Conservation (phyloP, 2,888 invertebrate species). For the Apeira syringaria region DNA sequence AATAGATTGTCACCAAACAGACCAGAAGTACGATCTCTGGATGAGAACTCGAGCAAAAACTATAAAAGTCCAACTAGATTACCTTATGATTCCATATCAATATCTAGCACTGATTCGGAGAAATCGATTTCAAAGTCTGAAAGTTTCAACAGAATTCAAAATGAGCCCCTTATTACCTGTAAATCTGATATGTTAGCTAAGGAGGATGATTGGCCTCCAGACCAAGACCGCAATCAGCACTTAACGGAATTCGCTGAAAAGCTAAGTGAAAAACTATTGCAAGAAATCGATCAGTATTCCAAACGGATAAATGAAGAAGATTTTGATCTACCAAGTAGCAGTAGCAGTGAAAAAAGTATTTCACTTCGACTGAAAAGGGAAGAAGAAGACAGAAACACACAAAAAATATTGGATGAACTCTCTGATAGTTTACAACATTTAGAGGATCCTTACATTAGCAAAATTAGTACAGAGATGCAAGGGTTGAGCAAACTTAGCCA, state of each 20-base stretch:
- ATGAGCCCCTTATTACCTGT: conserved; percentile 77
- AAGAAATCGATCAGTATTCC: conserved; percentile 88
- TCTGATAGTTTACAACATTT: conserved; percentile 80
- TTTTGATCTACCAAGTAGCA: conserved; percentile 77
- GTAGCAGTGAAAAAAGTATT: conserved; percentile 79
- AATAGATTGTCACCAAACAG: conserved; percentile 76
- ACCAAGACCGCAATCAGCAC: conserved; percentile 86
- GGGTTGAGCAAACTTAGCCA: conserved; percentile 82
- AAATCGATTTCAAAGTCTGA: conserved; percentile 80
- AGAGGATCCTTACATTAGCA: conserved; percentile 85
- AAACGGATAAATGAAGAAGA: conserved; percentile 80
- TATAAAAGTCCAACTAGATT: conserved; percentile 75
- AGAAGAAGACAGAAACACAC: conserved; percentile 76
- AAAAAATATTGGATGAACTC: conserved; percentile 74
- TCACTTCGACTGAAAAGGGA: conserved; percentile 75
- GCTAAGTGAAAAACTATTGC: conserved; percentile 90
- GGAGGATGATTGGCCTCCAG: conserved; percentile 83
- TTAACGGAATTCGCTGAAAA: conserved; percentile 92
- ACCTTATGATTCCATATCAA: conserved; percentile 76
- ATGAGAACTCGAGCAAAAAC: conserved; percentile 72
- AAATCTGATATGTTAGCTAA: conserved; percentile 76
- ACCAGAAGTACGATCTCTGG: conserved; percentile 75
- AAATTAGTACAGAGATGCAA: conserved; percentile 83
- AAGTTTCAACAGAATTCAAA: conserved; percentile 78
- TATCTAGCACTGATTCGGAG: conserved; percentile 79